Evolutionary conservation across 2,113 vertebrate species (phyloP), one percentile per base, ranked within the genome.

Genomic region (Sinocyclocheilus maitianheensis): DNA sequence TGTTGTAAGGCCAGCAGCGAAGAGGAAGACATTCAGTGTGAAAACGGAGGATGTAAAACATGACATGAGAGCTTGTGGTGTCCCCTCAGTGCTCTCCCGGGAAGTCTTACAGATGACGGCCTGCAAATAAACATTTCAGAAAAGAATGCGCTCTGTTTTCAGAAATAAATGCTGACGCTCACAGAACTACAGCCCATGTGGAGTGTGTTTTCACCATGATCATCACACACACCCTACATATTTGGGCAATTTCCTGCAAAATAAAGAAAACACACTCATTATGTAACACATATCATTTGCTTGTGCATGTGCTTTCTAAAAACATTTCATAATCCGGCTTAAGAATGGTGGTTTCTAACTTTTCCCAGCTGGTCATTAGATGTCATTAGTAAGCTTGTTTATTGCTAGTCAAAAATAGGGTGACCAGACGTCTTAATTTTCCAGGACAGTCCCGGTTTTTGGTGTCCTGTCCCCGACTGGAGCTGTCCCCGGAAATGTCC

Each of bases 121-220:
- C 14, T 71, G 71, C 62, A 77, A 77, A 71, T 76, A 81, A 86
- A 84, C 77, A 60, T 48, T 86, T 81, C n/a, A 48, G n/a, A 18
- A 63, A 85, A 30, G 63, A 83, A 58, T 84, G 30, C 48, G 0
- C 79, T 79, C 79, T 13, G 55, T 80, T 80, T 72, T 62, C 26
- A 13, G 83, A 78, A 77, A 77, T 78, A 83, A 85, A 83, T 84
- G 84, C 71, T 24, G 14, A 62, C 43, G 14, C 71, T 43, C 12
- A 26, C n/a, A 22, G 77, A 58, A 24, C 78, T 65, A 16, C 12
- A 78, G 34, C 83, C 75, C 88, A 83, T 87, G 63, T 83, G 84
- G 80, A 34, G 87, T 30, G 58, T 67, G 77, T 88, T 83, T 82
- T 53, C 75, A n/a, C n/a, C 46, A 37, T 46, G 77, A 62, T 67